Conservation (phyloP, 2,113 vertebrate genomes). For the Pelvicachromis taeniatus region DNA sequence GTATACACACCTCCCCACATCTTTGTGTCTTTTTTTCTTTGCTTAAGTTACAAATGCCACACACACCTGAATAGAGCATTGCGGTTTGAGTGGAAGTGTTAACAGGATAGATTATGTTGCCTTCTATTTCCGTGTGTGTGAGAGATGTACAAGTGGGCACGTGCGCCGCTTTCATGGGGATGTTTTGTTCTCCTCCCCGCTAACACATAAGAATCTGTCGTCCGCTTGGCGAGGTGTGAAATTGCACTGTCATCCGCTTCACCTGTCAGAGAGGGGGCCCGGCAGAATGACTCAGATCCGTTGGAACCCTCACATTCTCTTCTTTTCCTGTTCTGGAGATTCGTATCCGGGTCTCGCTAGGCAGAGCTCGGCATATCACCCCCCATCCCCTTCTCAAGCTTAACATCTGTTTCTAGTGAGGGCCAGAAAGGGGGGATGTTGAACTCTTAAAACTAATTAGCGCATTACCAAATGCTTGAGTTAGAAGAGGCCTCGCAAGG, state of each 20-base stretch:
- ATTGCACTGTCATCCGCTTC: conserved; percentile 58
- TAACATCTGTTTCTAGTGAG: conserved; percentile 69
- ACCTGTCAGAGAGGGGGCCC: conserved; percentile 27
- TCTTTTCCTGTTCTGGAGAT: conserved; percentile 6
- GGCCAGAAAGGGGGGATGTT: conserved; percentile 40
- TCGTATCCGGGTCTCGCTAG: conserved; percentile 17
- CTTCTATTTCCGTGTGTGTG: background rate
- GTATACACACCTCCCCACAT: background rate
- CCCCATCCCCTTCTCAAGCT: background rate
- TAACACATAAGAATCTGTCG: conserved; percentile 40
- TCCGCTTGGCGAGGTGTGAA: conserved; percentile 49
- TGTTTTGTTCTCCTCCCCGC: conserved; percentile 26
- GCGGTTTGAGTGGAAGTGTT: conserved; percentile 7
- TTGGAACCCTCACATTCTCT: background rate
- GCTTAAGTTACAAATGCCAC: background rate
- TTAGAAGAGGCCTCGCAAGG: conserved; percentile 34
- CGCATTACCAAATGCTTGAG: conserved; percentile 57
- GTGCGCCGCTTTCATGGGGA: background rate
- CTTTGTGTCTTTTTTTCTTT: background rate
- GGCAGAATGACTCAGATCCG: background rate
- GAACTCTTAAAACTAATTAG: conserved; percentile 72
- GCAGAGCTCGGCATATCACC: background rate
- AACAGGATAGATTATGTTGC: background rate
- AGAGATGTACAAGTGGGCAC: background rate
- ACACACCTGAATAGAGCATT: conserved; percentile 8